phyloP scores from a whole-genome alignment of 2,113 vertebrate species.

The Pogona vitticeps region DNA sequence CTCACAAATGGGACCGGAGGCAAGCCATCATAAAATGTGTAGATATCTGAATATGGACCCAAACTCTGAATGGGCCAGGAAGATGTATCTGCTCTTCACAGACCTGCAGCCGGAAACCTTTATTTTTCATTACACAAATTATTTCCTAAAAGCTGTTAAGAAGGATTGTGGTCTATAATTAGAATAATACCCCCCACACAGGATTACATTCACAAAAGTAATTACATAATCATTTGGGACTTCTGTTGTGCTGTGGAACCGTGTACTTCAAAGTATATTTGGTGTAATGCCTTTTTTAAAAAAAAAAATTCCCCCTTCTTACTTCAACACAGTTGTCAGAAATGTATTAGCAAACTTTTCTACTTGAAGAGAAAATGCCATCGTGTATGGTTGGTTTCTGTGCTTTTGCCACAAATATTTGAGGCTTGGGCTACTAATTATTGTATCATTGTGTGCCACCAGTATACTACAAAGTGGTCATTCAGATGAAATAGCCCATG shows the following conservation, averaged over 20 bases:
- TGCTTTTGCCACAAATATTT: background rate
- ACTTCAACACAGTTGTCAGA: constrained; percentile 7
- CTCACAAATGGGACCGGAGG: too few relatives aligned
- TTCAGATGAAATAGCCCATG: too few relatives aligned
- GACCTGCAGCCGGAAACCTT: constrained; percentile 60
- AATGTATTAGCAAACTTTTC: constrained; percentile 18
- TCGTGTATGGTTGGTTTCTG: background rate
- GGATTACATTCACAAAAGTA: constrained; percentile 77
- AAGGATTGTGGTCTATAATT: constrained; percentile 78
- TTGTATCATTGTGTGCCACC: background rate
- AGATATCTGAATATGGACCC: background rate
- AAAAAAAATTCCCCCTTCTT: constrained; percentile 12
- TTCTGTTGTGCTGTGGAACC: constrained; percentile 59
- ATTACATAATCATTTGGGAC: constrained; percentile 75
- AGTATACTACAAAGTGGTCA: too few relatives aligned
- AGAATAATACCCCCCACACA: constrained; percentile 72
- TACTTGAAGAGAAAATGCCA: background rate
- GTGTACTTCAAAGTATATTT: constrained; percentile 49
- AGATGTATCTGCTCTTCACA: constrained; percentile 49
- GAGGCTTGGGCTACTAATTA: constrained; percentile 1
- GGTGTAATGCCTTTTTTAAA: constrained; percentile 14
- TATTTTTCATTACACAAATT: constrained; percentile 71
- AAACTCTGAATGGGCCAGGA: background rate
- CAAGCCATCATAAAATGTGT: background rate
- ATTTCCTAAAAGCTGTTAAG: constrained; percentile 75